Percentiles rank a stretch among this genome's conserved stretches.
Evolutionary conservation across 2,797 vertebrate genomes (phyloP).

Genomic region (Mallotus villosus): DNA sequence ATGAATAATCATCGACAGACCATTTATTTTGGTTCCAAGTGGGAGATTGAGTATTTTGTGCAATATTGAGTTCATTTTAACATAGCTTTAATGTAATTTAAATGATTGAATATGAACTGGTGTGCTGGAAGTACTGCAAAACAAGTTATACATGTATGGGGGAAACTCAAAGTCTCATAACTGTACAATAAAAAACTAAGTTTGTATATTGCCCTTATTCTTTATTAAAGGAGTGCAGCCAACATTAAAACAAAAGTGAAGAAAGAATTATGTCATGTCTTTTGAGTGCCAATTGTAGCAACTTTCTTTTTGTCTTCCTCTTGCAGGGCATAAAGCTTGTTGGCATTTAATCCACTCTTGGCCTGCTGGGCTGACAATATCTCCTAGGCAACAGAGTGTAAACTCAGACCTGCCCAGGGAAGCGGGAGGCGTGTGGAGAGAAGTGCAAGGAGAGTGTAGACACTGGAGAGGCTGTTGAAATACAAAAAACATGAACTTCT

Average conservation of each 20-base stretch:
- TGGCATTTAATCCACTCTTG: conserved; percentile 39
- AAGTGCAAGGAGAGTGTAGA: conserved; percentile 34
- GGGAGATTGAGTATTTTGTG: not conserved
- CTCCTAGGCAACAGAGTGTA: conserved; percentile 72
- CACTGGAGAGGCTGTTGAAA: conserved; percentile 29
- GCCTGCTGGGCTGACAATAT: conserved; percentile 45
- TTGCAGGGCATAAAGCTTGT: not conserved
- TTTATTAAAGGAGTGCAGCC: too few species aligned
- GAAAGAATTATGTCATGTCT: not conserved
- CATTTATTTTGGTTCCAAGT: not conserved
- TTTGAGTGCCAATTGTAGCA: not conserved
- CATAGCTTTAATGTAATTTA: not conserved
- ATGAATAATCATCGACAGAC: not conserved
- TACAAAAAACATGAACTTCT: conserved; percentile 13
- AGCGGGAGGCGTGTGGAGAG: conserved; percentile 46
- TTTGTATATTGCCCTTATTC: too few species aligned
- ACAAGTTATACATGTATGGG: not conserved
- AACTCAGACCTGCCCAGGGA: conserved; percentile 55
- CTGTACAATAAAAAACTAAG: not conserved
- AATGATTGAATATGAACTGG: too few species aligned
- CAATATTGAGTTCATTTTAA: not conserved
- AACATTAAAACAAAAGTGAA: not conserved
- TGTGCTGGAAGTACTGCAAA: too few species aligned
- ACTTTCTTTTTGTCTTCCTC: not conserved
- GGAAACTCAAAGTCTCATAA: not conserved